Base-by-base conservation (phyloP, 1,140 invertebrate species). In the Drosophila jambulina region DNA sequence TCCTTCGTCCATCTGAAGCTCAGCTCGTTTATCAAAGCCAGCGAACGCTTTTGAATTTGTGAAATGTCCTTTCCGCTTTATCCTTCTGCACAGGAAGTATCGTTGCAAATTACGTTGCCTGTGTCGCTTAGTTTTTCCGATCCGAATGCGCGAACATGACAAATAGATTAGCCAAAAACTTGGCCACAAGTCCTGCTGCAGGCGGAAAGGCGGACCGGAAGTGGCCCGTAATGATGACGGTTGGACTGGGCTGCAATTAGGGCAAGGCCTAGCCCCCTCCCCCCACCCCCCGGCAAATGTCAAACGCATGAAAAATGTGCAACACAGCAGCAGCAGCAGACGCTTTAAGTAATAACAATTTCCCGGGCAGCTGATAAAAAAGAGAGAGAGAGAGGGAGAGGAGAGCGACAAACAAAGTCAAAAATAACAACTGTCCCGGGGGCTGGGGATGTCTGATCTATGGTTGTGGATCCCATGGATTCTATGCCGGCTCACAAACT, bases 11-110 rank as follows among this genome's bases (percentile, higher is more conserved):
- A 29, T 56, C 23, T 25, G 1, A n/a, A 19, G 45, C 15, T 17
- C 8, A 75, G 61, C 74, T 87, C 84, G 84, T 87, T 87, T 87
- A 87, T 87, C 84, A 87, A 87, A 87, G 84, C 84, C 80, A 78
- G 58, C 84, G 84, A 84, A 68, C 84, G 84, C 84, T 87, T 78
- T 84, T 87, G 84, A 87, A 80, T 84, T 87, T 88, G 58, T 80
- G 77, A 88, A 87, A 88, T 87, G 84, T 88, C 84, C 65, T 87
- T 87, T 87, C 84, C 84, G 84, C 60, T 58, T 43, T 58, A 56
- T 56, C 61, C 51, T 38, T n/a, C 21, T 9, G n/a, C n/a, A 23
- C 40, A 36, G 42, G 32, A 86, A 83, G 83, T 88, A 88, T 83
- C 78, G 84, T 49, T 60, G 84, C 84, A 87, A 87, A 87, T 87